Evolutionary conservation across 2,888 invertebrate species (phyloP), one percentile per base, ranked within the genome.

Genomic region (Polyommatus iphigenia): DNA sequence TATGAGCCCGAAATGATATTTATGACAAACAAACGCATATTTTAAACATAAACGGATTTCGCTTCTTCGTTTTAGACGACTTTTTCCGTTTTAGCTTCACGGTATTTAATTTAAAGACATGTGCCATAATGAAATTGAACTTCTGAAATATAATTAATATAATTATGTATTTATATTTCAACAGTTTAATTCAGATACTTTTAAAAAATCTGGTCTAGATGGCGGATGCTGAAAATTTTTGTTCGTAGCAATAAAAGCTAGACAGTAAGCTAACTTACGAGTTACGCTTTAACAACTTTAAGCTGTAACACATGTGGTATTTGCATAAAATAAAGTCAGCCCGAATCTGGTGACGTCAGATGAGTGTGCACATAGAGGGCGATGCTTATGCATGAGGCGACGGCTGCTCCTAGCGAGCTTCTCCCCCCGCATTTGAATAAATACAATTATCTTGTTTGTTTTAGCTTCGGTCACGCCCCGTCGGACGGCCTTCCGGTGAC

Each of bases 391-490:
- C 92, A 93, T 93, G 92, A 93, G 88, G 85, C 87, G 87, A 86
- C 91, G 90, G 91, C 91, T 90, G 92, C 81, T 82, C 86, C 85
- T 85, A 41, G 57, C 77, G 32, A n/a, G 59, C 41, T 81, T 83
- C 83, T 82, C 85, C 87, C 86, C 83, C 88, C 88, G 84, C 90
- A 93, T 94, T 93, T 93, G 90, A 94, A 94, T 93, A 94, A 93
- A 93, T 92, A 94, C 93, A 93, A 94, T 94, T 94, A 93, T 91
- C 92, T 94, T 93, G 92, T 94, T 93, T 94, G 93, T 92, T 93
- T 93, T 92, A 88, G 67, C 29, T 89, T 87, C 87, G 87, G 86
- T 85, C 85, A 87, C 89, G 87, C 89, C 89, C 89, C 83, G 84
- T 71, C 85, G 86, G 86, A 86, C 85, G 83, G 85, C 87, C 88